Conservation (phyloP, 2,888 invertebrate species). For the Nomada flava region DNA sequence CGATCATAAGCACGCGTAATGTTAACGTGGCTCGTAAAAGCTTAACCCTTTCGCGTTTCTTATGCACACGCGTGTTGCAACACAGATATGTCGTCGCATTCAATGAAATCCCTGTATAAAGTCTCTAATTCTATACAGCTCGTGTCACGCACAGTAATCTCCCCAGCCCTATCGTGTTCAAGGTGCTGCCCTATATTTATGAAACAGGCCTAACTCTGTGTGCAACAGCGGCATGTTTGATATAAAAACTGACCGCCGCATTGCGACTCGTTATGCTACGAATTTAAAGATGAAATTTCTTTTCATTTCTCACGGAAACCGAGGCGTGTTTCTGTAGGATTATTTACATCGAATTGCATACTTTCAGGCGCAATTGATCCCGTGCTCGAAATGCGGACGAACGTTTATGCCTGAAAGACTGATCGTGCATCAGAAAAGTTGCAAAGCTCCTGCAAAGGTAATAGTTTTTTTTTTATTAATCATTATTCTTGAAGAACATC, state of each 20-base stretch:
- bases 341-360: slow-evolving; percentile 14
- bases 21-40: slow-evolving; percentile 39
- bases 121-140: slow-evolving; percentile 23
- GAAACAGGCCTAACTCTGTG: slow-evolving; percentile 13
- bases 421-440: slow-evolving; percentile 86
- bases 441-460: slow-evolving; percentile 71
- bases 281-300: slow-evolving; percentile 17
- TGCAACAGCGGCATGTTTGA: slow-evolving; percentile 27
- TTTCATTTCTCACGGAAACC: background rate
- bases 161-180: slow-evolving; percentile 62
- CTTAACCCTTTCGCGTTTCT: slow-evolving; percentile 46
- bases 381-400: slow-evolving; percentile 88
- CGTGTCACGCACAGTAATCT: slow-evolving; percentile 56
- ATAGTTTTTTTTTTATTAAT: background rate
- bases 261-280: slow-evolving; percentile 56
- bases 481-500: background rate
- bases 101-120: slow-evolving; percentile 17
- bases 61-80: slow-evolving; percentile 33
- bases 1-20: slow-evolving; percentile 30
- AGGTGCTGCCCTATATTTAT: slow-evolving; percentile 62
- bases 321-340: background rate
- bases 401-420: slow-evolving; percentile 89
- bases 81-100: background rate
- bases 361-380: slow-evolving; percentile 85
- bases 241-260: slow-evolving; percentile 55